Evolutionary conservation across 2,113 vertebrate species (phyloP), one percentile per base, ranked within the genome.

Genomic region (Prunella fulvescens): DNA sequence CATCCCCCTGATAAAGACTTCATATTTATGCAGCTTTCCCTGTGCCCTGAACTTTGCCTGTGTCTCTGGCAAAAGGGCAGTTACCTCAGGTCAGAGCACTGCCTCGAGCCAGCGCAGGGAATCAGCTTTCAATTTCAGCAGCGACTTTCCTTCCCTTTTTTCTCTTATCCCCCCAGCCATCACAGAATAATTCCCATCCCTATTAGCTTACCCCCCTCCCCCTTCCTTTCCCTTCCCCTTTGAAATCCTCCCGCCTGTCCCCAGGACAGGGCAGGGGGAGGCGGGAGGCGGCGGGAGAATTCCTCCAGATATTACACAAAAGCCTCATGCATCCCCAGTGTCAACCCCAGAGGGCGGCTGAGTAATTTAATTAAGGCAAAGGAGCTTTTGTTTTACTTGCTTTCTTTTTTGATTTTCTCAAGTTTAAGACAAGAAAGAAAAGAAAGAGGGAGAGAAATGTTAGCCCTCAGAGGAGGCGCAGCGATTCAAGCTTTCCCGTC

Each of bases 341-440:
- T 96, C 95, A 96, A 96, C 95, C 97, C 97, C 95, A 97, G 97
- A 97, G 97, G 98, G 97, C 93, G 94, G 93, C 94, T 88, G 89
- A 48, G 91, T 98, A 98, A 98, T 98, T 98, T 94, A 98, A 98
- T 98, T 98, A 98, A 79, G 87, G 96, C 86, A 76, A 29, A 90
- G 85, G 94, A 96, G 94, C 96, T 95, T 97, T 97, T 97, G 97
- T 97, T 97, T 97, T 97, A 96, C 95, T 97, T 90, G 82, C 81
- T 88, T 93, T 95, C 91, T 89, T 93, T 96, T 92, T 92, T 90
- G 58, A 58, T 92, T 85, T 86, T 88, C 96, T 97, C 74, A 92
- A 92, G 95, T 95, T 94, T 92, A 96, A 96, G 95, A 96, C 92
- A 95, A 97, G 97, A 97, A 96, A 92, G 37, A 81, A 90, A 96